Evolutionary conservation across 2,797 vertebrate species (phyloP).

Genomic region (Pterois miles): DNA sequence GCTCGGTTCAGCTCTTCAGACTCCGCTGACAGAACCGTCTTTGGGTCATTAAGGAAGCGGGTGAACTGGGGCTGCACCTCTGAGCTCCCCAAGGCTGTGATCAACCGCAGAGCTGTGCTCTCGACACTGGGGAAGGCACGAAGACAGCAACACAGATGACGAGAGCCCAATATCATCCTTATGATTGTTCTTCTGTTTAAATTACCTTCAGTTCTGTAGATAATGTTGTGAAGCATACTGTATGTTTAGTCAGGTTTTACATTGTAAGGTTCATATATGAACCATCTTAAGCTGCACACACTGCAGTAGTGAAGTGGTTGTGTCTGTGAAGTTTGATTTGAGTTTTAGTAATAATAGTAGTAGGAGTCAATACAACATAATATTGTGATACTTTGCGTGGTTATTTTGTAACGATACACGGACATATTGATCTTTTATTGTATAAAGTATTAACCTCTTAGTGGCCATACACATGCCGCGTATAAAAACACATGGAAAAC

Average conservation of each 20-base stretch:
- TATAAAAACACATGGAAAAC: no score
- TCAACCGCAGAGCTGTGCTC: slow-evolving; percentile 95
- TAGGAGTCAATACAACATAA: no score
- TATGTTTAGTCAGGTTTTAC: background rate
- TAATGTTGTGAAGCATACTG: background rate
- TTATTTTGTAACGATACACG: no score
- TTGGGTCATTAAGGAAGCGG: slow-evolving; percentile 96
- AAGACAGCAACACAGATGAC: background rate
- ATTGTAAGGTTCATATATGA: background rate
- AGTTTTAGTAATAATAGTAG: background rate
- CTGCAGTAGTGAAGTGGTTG: background rate
- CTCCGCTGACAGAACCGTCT: slow-evolving; percentile 95
- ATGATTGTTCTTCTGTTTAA: background rate
- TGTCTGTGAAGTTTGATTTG: background rate
- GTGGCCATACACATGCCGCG: no score
- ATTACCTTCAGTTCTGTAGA: no score
- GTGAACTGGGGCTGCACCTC: slow-evolving; percentile 98
- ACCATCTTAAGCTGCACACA: background rate
- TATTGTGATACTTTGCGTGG: no score
- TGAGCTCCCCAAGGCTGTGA: slow-evolving; percentile 96
- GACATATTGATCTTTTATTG: no score
- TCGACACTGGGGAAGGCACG: slow-evolving; percentile 86
- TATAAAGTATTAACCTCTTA: no score
- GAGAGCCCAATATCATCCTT: background rate
- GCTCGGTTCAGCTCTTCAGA: slow-evolving; percentile 98